Evolutionary conservation across 2,888 invertebrate species (phyloP).

Genomic region (Archips xylosteana): DNA sequence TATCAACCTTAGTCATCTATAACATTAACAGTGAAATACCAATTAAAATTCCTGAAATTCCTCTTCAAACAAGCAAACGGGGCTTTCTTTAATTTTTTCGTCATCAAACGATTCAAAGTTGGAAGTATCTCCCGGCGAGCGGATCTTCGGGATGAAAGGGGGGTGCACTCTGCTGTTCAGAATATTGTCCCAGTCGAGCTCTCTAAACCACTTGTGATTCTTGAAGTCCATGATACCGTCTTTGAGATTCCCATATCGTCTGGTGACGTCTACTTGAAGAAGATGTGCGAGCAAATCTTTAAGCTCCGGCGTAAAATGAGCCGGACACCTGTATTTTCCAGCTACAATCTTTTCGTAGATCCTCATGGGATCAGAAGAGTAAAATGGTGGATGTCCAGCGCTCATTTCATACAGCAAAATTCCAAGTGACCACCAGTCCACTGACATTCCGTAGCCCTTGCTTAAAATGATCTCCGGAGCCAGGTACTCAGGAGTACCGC

Average conservation of each 20-base stretch:
- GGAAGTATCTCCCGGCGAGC: slow-evolving; percentile 87
- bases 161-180: slow-evolving; percentile 90
- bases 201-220: slow-evolving; percentile 95
- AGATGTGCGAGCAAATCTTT: slow-evolving; percentile 93
- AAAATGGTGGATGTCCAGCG: slow-evolving; percentile 97
- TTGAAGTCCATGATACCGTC: slow-evolving; percentile 96
- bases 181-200: slow-evolving; percentile 94
- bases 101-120: slow-evolving; percentile 89
- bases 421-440: slow-evolving; percentile 98
- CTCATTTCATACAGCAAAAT: slow-evolving; percentile 95
- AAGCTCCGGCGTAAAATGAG: slow-evolving; percentile 91
- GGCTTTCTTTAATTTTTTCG: slow-evolving; percentile 80
- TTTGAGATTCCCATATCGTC: slow-evolving; percentile 94
- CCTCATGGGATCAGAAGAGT: slow-evolving; percentile 95
- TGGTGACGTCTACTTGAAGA: slow-evolving; percentile 85
- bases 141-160: slow-evolving; percentile 87
- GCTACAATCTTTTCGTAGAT: slow-evolving; percentile 97
- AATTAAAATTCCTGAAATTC: slow-evolving; percentile 89
- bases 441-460: slow-evolving; percentile 96
- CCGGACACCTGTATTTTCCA: slow-evolving; percentile 94
- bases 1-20: slow-evolving; percentile 27
- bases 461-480: slow-evolving; percentile 97
- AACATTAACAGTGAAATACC: slow-evolving; percentile 43
- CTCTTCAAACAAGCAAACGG: slow-evolving; percentile 84
- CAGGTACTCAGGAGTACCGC: slow-evolving; percentile 98